These are phyloP conservation scores for Trichonephila clavata DNA, from an alignment of 1,140 invertebrate species.

Conservation along the genomic window DNA sequence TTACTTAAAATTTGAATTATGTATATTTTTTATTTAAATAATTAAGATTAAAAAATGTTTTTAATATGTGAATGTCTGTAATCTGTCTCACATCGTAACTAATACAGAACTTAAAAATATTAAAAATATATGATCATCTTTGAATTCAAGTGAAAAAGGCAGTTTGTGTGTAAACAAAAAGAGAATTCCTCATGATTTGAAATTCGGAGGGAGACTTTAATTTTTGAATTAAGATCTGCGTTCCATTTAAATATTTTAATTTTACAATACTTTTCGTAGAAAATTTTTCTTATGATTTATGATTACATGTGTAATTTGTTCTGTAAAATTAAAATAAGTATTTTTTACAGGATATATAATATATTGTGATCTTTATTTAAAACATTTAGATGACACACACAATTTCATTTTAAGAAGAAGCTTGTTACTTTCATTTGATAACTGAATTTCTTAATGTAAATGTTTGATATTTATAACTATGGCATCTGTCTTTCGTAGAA, in stretches of 20 bases:
- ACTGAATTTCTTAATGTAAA: background rate
- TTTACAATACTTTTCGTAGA: background rate
- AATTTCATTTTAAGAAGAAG: no score
- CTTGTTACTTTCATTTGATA: background rate
- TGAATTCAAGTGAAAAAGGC: no score
- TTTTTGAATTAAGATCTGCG: background rate
- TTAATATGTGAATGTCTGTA: no score
- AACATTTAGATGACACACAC: no score
- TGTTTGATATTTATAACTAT: slow-evolving; percentile 1
- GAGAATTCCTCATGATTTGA: background rate
- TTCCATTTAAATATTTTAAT: background rate
- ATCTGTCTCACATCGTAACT: no score
- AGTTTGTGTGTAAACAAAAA: background rate
- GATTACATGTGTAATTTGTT: background rate
- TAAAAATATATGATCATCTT: no score
- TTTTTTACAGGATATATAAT: no score
- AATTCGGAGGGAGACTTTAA: background rate
- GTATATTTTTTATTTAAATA: no score
- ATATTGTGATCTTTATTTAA: no score
- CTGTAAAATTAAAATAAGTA: background rate
- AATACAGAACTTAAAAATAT: no score
- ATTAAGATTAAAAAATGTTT: no score
- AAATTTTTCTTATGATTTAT: background rate
- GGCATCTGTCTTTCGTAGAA: slow-evolving; percentile 59
- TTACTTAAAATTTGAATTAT: no score